Evolutionary conservation across 2,113 vertebrate species (phyloP).

Genomic region (Alethe castanea): DNA sequence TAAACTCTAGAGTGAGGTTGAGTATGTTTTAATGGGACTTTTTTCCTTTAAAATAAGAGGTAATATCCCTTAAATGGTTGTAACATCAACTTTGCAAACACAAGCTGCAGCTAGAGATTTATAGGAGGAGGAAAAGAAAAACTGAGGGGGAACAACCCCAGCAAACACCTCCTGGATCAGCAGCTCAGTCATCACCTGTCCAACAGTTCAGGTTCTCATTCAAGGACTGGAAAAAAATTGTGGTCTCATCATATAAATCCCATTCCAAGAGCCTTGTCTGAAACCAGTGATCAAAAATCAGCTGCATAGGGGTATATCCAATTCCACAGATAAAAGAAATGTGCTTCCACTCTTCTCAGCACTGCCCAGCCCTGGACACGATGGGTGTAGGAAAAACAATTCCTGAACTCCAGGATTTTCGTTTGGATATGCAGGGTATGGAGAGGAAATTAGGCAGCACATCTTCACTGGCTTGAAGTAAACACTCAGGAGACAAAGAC

Average conservation of each 20-base stretch:
- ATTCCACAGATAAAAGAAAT: fast-evolving
- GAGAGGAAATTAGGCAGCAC: neutral
- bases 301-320: neutral
- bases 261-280: neutral
- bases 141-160: neutral
- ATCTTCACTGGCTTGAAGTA: neutral
- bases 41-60: neutral
- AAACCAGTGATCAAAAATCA: neutral
- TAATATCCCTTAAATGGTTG: neutral
- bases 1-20: neutral
- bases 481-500: neutral
- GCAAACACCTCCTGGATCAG: neutral
- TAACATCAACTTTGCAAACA: neutral
- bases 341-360: neutral
- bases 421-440: neutral
- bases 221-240: neutral
- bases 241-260: neutral
- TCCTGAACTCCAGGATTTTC: neutral
- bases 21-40: neutral
- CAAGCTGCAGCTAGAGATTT: neutral
- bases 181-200: neutral
- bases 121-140: neutral
- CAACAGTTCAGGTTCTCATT: neutral
- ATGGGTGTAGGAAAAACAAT: neutral
- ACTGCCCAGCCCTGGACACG: neutral